These are phyloP conservation scores for Stegophylla sp. DNA, from an alignment of 2,888 invertebrate species.

Conservation along the genomic window DNA sequence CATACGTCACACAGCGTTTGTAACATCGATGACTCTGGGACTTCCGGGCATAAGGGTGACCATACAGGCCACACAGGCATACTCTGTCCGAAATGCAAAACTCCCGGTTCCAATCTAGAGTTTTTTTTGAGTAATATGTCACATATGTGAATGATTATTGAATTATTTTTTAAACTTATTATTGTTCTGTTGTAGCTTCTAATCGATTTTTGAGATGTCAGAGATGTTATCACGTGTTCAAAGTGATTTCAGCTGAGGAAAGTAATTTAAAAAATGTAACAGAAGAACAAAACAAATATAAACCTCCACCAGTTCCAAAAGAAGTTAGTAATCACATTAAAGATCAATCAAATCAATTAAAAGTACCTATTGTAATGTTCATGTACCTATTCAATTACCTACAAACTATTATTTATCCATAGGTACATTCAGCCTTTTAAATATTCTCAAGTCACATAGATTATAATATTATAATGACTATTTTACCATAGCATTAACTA, in stretches of 20 bases:
- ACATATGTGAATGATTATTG: background rate
- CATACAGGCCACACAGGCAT: constrained; percentile 43
- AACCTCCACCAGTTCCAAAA: constrained; percentile 93
- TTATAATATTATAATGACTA: too few relatives aligned
- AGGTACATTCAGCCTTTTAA: too few relatives aligned
- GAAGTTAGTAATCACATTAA: constrained; percentile 68
- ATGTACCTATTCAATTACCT: too few relatives aligned
- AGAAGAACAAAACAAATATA: constrained; percentile 75
- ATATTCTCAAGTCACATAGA: too few relatives aligned
- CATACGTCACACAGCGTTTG: background rate
- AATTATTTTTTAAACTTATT: background rate
- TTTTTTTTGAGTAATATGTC: constrained; percentile 47
- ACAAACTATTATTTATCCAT: too few relatives aligned
- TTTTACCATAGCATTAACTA: too few relatives aligned
- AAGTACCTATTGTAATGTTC: too few relatives aligned
- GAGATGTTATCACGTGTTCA: constrained; percentile 97
- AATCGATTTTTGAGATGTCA: constrained; percentile 97
- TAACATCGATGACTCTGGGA: constrained; percentile 26
- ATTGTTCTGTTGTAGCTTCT: constrained; percentile 68
- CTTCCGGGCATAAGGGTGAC: constrained; percentile 10
- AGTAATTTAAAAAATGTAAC: constrained; percentile 73
- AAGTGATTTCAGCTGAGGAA: constrained; percentile 78
- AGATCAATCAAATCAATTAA: too few relatives aligned
- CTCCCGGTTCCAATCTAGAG: constrained; percentile 32
- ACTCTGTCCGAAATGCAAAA: constrained; percentile 51